Evolutionary conservation across 2,113 vertebrate species (phyloP), one percentile per base, ranked within the genome.

Genomic region (Lamprotornis superbus): DNA sequence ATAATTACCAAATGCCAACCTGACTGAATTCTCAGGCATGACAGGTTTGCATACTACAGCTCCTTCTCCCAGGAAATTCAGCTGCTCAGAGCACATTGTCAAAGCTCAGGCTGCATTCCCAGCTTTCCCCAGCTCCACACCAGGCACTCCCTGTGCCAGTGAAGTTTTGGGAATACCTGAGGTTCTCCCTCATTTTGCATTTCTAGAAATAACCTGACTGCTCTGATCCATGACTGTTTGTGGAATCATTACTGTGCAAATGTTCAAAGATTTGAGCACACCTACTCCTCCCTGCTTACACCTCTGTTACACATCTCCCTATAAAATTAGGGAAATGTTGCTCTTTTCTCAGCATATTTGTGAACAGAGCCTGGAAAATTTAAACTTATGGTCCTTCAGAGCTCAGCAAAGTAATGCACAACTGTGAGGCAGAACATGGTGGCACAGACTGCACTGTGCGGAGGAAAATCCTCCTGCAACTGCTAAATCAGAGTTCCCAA

Each of bases 121-220:
- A 92, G 83, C 31, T 39, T 28, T 71, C 49, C 75, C 35, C n/a
- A 42, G 12, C 46, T 56, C 59, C 61, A 68, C 49, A 23, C 57
- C 1, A 20, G 46, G 44, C 10, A 7, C 16, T 70, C 15, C n/a
- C 8, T 0, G 0, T 44, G 47, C 24, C 3, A 3, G 4, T 5
- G 31, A 35, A 46, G 22, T 65, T 52, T 19, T 0, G 15, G 57
- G 31, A 73, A 52, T 20, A 71, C 30, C 35, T 23, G 56, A 78
- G 53, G 22, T 33, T 77, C 60, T 71, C 57, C 31, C 20, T 63
- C 24, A 14, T 68, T 90, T 20, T 73, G 40, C 3, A 5, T 56
- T 90, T 67, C 42, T 31, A 28, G 56, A 35, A 67, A n/a, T 9
- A 50, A 28, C 18, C 79, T 10, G 3, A 20, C 15, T 76, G 75